Evolutionary conservation across 2,888 invertebrate species (phyloP).

Genomic region (Eugnorisma glareosa): DNA sequence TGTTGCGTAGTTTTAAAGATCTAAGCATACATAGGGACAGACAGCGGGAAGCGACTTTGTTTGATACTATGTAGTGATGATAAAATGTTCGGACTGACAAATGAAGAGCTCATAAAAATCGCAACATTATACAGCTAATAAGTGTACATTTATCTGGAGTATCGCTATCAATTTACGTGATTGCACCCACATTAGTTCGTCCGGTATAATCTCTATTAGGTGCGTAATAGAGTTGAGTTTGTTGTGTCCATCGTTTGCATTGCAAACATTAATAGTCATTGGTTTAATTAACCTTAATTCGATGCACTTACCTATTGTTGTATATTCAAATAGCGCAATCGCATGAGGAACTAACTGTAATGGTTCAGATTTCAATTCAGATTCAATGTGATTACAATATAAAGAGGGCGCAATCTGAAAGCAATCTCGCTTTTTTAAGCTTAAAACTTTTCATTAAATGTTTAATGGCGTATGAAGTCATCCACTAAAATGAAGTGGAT

Average conservation of each 20-base stretch:
- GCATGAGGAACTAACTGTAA: conserved; percentile 64
- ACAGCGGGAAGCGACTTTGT: too few species aligned
- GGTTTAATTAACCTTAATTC: conserved; percentile 87
- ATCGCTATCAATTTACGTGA: conserved; percentile 71
- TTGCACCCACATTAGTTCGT: conserved; percentile 63
- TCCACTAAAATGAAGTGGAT: conserved; percentile 44
- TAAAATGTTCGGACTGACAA: conserved; percentile 12
- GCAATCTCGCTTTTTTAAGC: conserved; percentile 15
- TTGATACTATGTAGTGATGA: too few species aligned
- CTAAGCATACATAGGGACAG: too few species aligned
- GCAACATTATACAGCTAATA: conserved; percentile 59
- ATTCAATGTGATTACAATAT: conserved; percentile 42
- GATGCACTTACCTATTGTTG: conserved; percentile 79
- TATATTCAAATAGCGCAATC: conserved; percentile 74
- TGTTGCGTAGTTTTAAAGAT: too few species aligned
- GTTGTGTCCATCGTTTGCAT: conserved; percentile 64
- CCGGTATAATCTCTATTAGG: conserved; percentile 66
- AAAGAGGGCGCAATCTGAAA: conserved; percentile 18
- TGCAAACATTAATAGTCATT: conserved; percentile 80
- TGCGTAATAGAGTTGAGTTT: conserved; percentile 70
- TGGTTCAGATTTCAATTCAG: conserved; percentile 70
- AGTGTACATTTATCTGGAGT: conserved; percentile 57
- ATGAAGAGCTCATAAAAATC: conserved; percentile 54
- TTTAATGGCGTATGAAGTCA: conserved; percentile 33
- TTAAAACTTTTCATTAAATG: conserved; percentile 11